A percentile compares a stretch with the other conserved stretches of the same genome.
These are phyloP conservation scores for Melolontha melolontha DNA, from an alignment of 2,888 invertebrate species.

Conservation along the genomic window DNA sequence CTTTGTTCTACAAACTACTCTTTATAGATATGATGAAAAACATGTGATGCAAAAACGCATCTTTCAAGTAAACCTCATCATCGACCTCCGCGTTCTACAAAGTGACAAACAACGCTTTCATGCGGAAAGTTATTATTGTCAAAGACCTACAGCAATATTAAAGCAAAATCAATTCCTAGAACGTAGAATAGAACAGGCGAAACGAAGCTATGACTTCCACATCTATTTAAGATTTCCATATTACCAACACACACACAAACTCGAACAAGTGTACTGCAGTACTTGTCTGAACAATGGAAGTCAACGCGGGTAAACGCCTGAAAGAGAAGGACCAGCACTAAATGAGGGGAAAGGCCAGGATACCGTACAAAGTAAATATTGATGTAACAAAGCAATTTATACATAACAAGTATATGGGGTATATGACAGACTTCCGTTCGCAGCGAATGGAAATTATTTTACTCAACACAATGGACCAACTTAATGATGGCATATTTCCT, in stretches of 20 bases:
- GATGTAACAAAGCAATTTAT: conserved; percentile 29
- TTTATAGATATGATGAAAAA: too few species aligned
- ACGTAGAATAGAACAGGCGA: too few species aligned
- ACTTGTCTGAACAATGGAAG: neutral
- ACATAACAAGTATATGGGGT: conserved; percentile 14
- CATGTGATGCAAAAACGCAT: too few species aligned
- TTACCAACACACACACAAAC: neutral
- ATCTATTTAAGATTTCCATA: neutral
- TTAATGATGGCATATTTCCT: conserved; percentile 19
- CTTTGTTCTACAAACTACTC: too few species aligned
- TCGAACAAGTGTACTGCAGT: neutral
- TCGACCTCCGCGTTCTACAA: too few species aligned
- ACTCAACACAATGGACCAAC: conserved; percentile 12
- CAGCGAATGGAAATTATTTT: conserved; percentile 24
- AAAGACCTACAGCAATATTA: too few species aligned
- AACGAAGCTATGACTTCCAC: too few species aligned
- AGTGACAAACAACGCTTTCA: too few species aligned
- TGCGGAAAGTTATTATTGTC: too few species aligned
- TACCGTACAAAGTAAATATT: conserved; percentile 18
- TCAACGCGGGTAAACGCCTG: neutral
- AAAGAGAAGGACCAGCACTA: neutral
- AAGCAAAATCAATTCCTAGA: too few species aligned
- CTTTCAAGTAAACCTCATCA: too few species aligned
- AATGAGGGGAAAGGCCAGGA: neutral
- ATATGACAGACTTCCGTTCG: conserved; percentile 1